Conservation (phyloP, 2,888 invertebrate species). For the Elegia similella region DNA sequence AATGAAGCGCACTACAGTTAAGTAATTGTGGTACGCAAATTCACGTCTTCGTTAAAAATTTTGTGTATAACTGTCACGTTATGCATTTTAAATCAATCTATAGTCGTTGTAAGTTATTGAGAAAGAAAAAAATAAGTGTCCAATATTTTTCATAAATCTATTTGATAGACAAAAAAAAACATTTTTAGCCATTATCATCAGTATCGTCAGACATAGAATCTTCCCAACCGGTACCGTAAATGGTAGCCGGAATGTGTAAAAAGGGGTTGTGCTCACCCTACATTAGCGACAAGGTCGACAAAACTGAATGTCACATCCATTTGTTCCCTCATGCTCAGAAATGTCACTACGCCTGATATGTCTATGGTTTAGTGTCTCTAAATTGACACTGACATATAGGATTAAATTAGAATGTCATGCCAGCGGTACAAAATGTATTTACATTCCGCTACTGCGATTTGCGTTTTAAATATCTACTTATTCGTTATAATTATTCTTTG, state of each 20-base stretch:
- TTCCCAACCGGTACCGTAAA: not conserved
- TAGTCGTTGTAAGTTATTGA: too few relatives aligned
- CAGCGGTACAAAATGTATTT: slow-evolving; percentile 59
- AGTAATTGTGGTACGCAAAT: too few relatives aligned
- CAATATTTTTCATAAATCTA: too few relatives aligned
- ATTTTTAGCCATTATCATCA: too few relatives aligned
- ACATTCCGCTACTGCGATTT: slow-evolving; percentile 26
- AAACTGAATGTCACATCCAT: slow-evolving; percentile 74
- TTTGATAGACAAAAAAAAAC: too few relatives aligned
- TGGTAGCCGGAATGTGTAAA: not conserved
- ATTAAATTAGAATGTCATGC: slow-evolving; percentile 74
- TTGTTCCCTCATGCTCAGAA: slow-evolving; percentile 74
- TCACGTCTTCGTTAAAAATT: too few relatives aligned
- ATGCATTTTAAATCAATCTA: too few relatives aligned
- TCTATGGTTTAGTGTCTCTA: slow-evolving; percentile 74
- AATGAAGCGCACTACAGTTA: too few relatives aligned
- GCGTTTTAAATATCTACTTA: not conserved
- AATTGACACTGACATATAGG: slow-evolving; percentile 76
- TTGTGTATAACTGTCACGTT: too few relatives aligned
- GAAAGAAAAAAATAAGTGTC: too few relatives aligned
- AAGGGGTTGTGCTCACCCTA: slow-evolving; percentile 46
- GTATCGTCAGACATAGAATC: too few relatives aligned
- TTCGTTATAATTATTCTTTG: not conserved
- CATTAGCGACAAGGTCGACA: slow-evolving; percentile 68
- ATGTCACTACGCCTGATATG: slow-evolving; percentile 74